These are phyloP conservation scores for Sinocyclocheilus maitianheensis DNA, from an alignment of 2,113 vertebrate genomes.

Conservation along the genomic window DNA sequence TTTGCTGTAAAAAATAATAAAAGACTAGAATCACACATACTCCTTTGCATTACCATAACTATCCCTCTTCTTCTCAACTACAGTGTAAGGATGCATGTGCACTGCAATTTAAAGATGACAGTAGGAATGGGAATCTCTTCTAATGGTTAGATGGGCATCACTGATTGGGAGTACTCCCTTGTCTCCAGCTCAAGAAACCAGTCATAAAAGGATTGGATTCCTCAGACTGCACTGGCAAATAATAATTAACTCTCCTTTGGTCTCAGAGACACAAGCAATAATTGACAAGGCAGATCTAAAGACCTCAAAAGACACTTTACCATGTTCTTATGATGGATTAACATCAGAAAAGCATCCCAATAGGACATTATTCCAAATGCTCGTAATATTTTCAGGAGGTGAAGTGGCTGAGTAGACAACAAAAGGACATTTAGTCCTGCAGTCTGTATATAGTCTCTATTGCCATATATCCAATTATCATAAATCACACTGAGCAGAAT, in stretches of 20 bases:
- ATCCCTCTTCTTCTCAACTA: slow-evolving; percentile 20
- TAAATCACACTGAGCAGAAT: not conserved
- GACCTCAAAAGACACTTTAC: slow-evolving; percentile 36
- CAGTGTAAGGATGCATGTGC: not conserved
- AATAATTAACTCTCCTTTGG: slow-evolving; percentile 58
- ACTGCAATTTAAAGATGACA: slow-evolving; percentile 42
- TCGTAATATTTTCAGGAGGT: not conserved
- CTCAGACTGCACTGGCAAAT: slow-evolving; percentile 57
- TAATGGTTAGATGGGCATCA: slow-evolving; percentile 38
- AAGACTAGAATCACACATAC: slow-evolving; percentile 11
- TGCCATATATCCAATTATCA: not conserved
- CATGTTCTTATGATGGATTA: slow-evolving; percentile 38
- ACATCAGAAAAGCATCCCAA: slow-evolving; percentile 15
- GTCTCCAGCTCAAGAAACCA: slow-evolving; percentile 51
- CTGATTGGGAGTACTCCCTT: slow-evolving; percentile 54
- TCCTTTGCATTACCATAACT: slow-evolving; percentile 25
- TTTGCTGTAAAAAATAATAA: slow-evolving; percentile 21
- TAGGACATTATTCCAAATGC: slow-evolving; percentile 11
- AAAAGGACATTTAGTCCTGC: not conserved
- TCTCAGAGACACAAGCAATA: slow-evolving; percentile 50
- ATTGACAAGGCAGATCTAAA: slow-evolving; percentile 46
- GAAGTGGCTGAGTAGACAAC: not conserved
- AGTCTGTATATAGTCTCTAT: not conserved
- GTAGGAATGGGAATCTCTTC: slow-evolving; percentile 25
- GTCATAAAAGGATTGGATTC: slow-evolving; percentile 63